These are phyloP conservation scores for Andrena camellia DNA, from an alignment of 2,888 invertebrate species.

Conservation along the genomic window DNA sequence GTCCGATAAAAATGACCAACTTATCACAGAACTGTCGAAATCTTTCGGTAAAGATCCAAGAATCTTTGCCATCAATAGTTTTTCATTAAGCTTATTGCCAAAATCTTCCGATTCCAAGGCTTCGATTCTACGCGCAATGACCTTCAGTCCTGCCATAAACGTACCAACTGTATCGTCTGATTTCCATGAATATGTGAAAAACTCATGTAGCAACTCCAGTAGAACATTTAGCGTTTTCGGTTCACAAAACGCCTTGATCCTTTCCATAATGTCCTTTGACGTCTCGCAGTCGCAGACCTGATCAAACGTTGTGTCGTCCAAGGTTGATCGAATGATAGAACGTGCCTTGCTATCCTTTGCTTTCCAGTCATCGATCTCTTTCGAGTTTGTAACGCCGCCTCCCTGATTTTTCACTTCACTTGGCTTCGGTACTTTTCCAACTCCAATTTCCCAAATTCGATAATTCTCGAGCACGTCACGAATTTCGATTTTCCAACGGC, in stretches of 20 bases:
- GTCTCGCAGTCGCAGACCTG: constrained; percentile 48
- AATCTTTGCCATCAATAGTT: constrained; percentile 52
- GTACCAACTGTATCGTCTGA: constrained; percentile 42
- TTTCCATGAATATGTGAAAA: constrained; percentile 41
- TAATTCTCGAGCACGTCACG: constrained; percentile 37
- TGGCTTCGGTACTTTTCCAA: constrained; percentile 10
- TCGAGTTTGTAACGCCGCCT: constrained; percentile 12
- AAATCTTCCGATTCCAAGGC: constrained; percentile 48
- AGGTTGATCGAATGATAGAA: constrained; percentile 22
- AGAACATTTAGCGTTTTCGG: constrained; percentile 47
- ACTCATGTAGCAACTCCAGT: constrained; percentile 28
- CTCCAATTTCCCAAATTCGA: constrained; percentile 43
- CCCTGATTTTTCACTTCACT: constrained; percentile 7
- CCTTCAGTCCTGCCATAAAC: constrained; percentile 41
- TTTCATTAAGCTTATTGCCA: constrained; percentile 43
- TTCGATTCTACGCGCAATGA: constrained; percentile 43
- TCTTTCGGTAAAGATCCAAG: constrained; percentile 26
- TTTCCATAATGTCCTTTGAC: constrained; percentile 40
- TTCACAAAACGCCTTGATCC: constrained; percentile 32
- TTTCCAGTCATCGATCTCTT: constrained; percentile 47
- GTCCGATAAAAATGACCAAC: constrained; percentile 51
- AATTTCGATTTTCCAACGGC: constrained; percentile 42
- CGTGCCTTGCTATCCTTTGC: constrained; percentile 34
- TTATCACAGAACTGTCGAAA: constrained; percentile 37
- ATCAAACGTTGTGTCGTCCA: background rate